Conservation (phyloP, 1,140 invertebrate genomes). For the Sipha flava region DNA sequence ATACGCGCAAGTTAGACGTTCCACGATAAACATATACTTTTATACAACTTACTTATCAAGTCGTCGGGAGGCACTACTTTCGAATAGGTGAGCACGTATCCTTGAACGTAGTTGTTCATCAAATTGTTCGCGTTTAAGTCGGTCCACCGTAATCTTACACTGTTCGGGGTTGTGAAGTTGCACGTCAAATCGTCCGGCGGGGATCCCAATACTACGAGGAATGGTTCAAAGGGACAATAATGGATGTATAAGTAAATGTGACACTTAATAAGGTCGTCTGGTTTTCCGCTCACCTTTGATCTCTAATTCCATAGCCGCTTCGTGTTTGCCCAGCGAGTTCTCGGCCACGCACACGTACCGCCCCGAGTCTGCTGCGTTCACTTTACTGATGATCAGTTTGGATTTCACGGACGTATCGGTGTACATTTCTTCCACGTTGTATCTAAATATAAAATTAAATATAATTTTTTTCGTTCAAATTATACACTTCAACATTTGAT, state of each 20-base stretch:
- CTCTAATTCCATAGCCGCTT: slow-evolving; percentile 54
- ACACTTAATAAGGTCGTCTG: background rate
- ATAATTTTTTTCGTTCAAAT: background rate
- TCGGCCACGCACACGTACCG: slow-evolving; percentile 60
- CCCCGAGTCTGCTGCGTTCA: slow-evolving; percentile 54
- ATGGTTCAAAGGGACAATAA: background rate
- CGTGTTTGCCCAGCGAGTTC: slow-evolving; percentile 61
- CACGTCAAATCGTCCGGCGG: slow-evolving; percentile 46
- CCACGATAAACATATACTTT: no score
- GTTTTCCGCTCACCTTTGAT: slow-evolving; percentile 51
- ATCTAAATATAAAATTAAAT: slow-evolving; percentile 38
- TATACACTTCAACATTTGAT: background rate
- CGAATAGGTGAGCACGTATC: slow-evolving; percentile 17
- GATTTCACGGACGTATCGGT: slow-evolving; percentile 49
- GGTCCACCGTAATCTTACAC: background rate
- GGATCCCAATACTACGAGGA: background rate
- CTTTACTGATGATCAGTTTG: slow-evolving; percentile 53
- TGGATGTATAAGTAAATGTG: no score
- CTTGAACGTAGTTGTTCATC: background rate
- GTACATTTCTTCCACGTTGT: slow-evolving; percentile 48
- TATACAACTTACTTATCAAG: background rate
- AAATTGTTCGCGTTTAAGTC: background rate
- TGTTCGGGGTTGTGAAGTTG: slow-evolving; percentile 7
- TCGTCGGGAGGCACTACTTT: background rate
- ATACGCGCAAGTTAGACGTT: no score